phyloP scores from a whole-genome alignment of 1,140 invertebrate genomes.

The Batillaria attramentaria region DNA sequence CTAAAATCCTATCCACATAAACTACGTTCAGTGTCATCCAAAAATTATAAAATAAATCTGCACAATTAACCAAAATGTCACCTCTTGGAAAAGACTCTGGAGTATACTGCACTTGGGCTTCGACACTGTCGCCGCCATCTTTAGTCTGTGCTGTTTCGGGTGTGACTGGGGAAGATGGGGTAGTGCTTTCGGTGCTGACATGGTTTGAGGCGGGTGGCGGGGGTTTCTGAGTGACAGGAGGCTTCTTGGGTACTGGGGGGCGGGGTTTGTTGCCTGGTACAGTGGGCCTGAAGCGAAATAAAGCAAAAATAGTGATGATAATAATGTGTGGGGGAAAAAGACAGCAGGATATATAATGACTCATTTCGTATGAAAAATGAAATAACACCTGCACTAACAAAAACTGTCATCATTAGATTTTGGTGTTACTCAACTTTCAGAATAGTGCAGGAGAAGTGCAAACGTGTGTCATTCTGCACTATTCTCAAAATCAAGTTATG shows the following conservation, averaged over 20 bases:
- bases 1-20: no score
- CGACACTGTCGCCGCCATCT: neutral
- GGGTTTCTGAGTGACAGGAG: conserved; percentile 45
- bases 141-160: neutral
- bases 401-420: neutral
- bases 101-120: neutral
- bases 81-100: neutral
- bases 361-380: neutral
- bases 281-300: neutral
- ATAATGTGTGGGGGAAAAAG: neutral
- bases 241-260: conserved; percentile 47
- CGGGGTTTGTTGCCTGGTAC: conserved; percentile 34
- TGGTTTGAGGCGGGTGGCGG: neutral
- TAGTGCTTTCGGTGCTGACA: neutral
- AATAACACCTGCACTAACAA: neutral
- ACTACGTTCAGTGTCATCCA: neutral
- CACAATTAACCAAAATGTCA: neutral
- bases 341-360: neutral
- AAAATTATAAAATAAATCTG: neutral
- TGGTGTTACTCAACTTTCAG: neutral
- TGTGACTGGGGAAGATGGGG: neutral
- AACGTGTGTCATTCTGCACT: no score
- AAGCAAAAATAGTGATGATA: neutral
- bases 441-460: no score
- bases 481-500: no score